Percentiles rank a stretch among this genome's conserved stretches.
phyloP scores from a whole-genome alignment of 1,140 invertebrate species.

The Thaumetopoea pityocampa region DNA sequence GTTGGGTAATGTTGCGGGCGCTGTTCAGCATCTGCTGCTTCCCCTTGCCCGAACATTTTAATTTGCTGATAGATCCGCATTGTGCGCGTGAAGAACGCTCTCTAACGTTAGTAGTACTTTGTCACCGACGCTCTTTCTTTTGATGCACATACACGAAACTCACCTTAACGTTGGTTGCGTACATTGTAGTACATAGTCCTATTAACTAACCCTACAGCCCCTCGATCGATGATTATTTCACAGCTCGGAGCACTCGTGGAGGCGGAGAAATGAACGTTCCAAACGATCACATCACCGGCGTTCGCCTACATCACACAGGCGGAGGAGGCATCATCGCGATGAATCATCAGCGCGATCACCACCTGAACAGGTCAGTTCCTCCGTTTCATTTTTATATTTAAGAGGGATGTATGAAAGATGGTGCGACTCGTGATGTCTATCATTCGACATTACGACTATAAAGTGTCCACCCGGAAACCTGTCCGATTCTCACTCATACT shows the following conservation, averaged over 20 bases:
- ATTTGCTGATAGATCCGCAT: conserved; percentile 48
- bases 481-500: conserved; percentile 26
- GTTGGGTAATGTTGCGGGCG: conserved; percentile 49
- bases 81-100: conserved; percentile 45
- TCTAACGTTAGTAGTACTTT: conserved; percentile 57
- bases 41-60: conserved; percentile 51
- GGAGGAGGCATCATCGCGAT: conserved; percentile 78
- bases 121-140: conserved; percentile 22
- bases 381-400: conserved; percentile 44
- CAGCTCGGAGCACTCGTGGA: conserved; percentile 79
- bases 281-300: conserved; percentile 79
- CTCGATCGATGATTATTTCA: conserved; percentile 68
- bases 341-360: conserved; percentile 74
- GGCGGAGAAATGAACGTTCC: conserved; percentile 78
- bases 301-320: conserved; percentile 76
- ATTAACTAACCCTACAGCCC: conserved; percentile 66
- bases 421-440: conserved; percentile 45
- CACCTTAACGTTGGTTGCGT: conserved; percentile 46
- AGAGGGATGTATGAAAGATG: conserved; percentile 46
- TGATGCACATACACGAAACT: conserved; percentile 34
- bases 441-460: conserved; percentile 39
- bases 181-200: conserved; percentile 32
- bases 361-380: conserved; percentile 67
- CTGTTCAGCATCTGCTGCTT: conserved; percentile 58
- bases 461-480: conserved; percentile 63